phyloP scores from a whole-genome alignment of 2,888 invertebrate genomes.

The Lomographa bimaculata region DNA sequence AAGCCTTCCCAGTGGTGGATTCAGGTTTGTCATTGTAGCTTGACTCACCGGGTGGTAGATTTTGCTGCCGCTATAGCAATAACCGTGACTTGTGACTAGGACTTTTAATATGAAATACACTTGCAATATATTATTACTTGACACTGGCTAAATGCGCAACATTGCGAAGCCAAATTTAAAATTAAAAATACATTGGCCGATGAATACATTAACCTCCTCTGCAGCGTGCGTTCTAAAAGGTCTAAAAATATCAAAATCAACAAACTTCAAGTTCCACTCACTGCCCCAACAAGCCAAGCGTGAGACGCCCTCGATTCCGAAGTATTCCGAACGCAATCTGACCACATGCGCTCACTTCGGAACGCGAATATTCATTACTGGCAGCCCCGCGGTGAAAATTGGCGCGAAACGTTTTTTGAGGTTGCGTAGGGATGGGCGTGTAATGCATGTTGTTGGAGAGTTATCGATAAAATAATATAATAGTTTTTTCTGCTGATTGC shows the following conservation, averaged over 20 bases:
- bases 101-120: no score
- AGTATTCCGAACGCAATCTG: slow-evolving; percentile 62
- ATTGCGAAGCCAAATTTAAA: slow-evolving; percentile 8
- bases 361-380: slow-evolving; percentile 58
- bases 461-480: slow-evolving; percentile 20
- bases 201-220: no score
- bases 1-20: no score
- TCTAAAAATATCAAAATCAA: no score
- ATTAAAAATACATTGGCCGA: no score
- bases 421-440: slow-evolving; percentile 23
- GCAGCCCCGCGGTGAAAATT: slow-evolving; percentile 68
- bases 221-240: no score
- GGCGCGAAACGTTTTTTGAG: slow-evolving; percentile 46
- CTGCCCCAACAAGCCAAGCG: slow-evolving; percentile 55
- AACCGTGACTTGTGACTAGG: no score
- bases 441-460: not conserved
- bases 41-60: no score
- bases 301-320: slow-evolving; percentile 42
- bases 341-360: slow-evolving; percentile 61
- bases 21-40: no score
- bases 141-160: no score
- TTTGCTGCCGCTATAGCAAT: no score
- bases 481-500: not conserved
- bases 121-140: no score
- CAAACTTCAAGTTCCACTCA: slow-evolving; percentile 20